Percentiles rank a stretch among this genome's conserved stretches.
Evolutionary conservation across 1,140 invertebrate genomes (phyloP).

Genomic region (Ceratosolen fusciceps): DNA sequence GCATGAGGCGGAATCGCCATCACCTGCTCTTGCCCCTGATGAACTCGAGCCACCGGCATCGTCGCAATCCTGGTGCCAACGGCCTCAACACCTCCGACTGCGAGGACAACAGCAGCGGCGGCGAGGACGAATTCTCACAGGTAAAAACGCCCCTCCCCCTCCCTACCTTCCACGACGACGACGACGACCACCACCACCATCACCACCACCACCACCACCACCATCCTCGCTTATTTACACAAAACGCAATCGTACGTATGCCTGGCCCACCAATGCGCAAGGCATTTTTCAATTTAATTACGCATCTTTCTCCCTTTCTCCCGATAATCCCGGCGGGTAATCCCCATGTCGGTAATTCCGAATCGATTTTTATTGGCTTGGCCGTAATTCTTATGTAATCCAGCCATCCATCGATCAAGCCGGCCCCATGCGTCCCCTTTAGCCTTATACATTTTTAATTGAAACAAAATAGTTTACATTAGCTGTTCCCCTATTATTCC

Average conservation of each 20-base stretch:
- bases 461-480: constrained; percentile 8
- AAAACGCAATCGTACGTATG: too few relatives aligned
- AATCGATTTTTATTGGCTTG: neutral
- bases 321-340: too few relatives aligned
- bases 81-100: constrained; percentile 68
- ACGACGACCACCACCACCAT: too few relatives aligned
- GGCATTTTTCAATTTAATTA: too few relatives aligned
- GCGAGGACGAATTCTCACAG: constrained; percentile 69
- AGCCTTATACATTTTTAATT: constrained; percentile 10
- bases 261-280: too few relatives aligned
- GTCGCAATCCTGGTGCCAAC: constrained; percentile 22
- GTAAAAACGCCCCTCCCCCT: constrained; percentile 50
- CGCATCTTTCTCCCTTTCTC: too few relatives aligned
- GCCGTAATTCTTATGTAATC: too few relatives aligned
- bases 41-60: constrained; percentile 61
- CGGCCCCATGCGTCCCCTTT: too few relatives aligned
- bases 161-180: too few relatives aligned
- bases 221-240: too few relatives aligned
- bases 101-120: constrained; percentile 71
- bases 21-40: constrained; percentile 59
- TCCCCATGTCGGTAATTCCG: too few relatives aligned
- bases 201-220: too few relatives aligned
- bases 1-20: constrained; percentile 64
- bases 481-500: neutral
- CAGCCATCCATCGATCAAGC: constrained; percentile 11